Base-by-base conservation (phyloP, 2,113 vertebrate genomes). In the Propithecus coquereli region DNA sequence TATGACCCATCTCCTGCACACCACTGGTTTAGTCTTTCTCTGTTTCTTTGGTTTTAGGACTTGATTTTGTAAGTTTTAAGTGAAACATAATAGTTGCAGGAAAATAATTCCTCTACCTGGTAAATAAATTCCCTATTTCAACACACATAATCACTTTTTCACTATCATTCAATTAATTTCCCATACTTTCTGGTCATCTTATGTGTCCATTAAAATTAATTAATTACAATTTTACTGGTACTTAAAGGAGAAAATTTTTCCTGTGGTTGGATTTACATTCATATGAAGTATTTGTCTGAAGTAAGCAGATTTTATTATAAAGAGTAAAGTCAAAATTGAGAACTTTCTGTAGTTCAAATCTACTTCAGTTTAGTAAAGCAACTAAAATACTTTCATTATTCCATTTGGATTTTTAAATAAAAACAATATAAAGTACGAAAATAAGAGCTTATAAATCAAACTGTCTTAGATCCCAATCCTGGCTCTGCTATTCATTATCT, bases 161-260 rank as follows among this genome's bases (percentile, higher is more conserved):
- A 22, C 13, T 81, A 22, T 85, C 30, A 82, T 85, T 74, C 43
- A 14, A 83, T 45, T 82, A 85, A 87, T 94, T 94, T 47, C 20
- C 32, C 30, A 34, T 63, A 73, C 7, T 71, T 90, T 59, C 79
- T 92, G 37, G 10, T 86, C 52, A 86, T 91, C 23, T 83, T 83
- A 45, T 71, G 76, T 90, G 91, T 96, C 66, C 57, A 83, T 83
- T 57, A 92, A 81, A 95, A 59, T 91, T 84, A 83, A 87, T 87
- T 93, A 73, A 79, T 82, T 87, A 47, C 54, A 59, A 89, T 77
- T 96, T 94, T 93, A 97, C 83, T 90, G 40, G 27, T 92, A 94
- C 14, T 87, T 95, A 65, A 34, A 87, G 93, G 59, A 71, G 20
- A 5, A n/a, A 82, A 66, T 5, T 63, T 73, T 71, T 43, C 59